A percentile compares a stretch with the other conserved stretches of the same genome.
Evolutionary conservation across 2,113 vertebrate species (phyloP).

Genomic region (Osmerus mordax): DNA sequence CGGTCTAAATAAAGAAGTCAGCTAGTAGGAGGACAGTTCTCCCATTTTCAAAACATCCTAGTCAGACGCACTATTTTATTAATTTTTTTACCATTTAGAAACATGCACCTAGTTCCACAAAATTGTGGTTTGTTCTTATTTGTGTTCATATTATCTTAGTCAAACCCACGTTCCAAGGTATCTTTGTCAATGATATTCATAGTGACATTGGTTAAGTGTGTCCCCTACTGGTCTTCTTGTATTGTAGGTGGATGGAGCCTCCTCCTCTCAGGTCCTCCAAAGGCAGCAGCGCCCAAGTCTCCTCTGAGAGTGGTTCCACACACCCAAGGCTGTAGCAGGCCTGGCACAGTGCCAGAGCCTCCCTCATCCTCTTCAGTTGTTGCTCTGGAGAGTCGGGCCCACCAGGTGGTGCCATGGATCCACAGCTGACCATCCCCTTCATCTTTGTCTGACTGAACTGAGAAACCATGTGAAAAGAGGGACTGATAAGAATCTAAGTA

Average conservation of each 20-base stretch:
- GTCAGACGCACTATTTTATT: no score
- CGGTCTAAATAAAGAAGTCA: not conserved
- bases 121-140: no score
- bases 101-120: no score
- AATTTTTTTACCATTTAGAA: no score
- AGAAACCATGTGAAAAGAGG: not conserved
- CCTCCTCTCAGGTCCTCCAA: not conserved
- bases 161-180: no score
- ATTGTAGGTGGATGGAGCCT: slow-evolving; percentile 5
- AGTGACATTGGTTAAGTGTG: no score
- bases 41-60: not conserved
- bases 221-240: slow-evolving; percentile 8
- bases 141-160: no score
- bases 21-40: not conserved
- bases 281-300: slow-evolving; percentile 3
- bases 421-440: not conserved
- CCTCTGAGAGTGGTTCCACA: not conserved
- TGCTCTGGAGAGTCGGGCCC: slow-evolving; percentile 23
- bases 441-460: slow-evolving; percentile 11
- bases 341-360: not conserved
- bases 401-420: slow-evolving; percentile 40
- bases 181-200: no score
- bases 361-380: slow-evolving; percentile 6
- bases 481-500: not conserved
- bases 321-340: not conserved